A percentile compares a stretch with the other conserved stretches of the same genome.
Conservation (phyloP, 2,888 invertebrate genomes). For the Ethmia dodecea region DNA sequence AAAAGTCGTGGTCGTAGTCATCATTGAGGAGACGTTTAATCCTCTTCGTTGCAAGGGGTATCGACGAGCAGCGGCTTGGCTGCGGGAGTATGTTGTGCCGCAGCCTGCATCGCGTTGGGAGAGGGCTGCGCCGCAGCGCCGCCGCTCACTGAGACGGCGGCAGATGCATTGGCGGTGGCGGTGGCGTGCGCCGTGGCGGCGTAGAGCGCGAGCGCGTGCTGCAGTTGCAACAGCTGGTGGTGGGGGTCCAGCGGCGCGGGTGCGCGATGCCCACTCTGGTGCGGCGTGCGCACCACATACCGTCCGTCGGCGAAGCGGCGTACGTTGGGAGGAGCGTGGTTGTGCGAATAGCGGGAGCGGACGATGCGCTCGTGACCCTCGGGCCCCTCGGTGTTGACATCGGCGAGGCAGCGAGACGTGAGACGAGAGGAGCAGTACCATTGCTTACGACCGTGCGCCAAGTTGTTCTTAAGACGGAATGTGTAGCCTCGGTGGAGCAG, state of each 20-base stretch:
- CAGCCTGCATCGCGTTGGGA: slow-evolving; percentile 40
- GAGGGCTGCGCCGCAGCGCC: slow-evolving; percentile 44
- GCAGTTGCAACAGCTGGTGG: slow-evolving; percentile 67
- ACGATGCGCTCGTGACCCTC: slow-evolving; percentile 72
- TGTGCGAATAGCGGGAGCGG: slow-evolving; percentile 67
- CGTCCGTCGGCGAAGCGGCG: slow-evolving; percentile 70
- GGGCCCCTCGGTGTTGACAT: slow-evolving; percentile 71
- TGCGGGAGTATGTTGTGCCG: slow-evolving; percentile 46
- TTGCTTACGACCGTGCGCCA: slow-evolving; percentile 72
- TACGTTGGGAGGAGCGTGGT: slow-evolving; percentile 70
- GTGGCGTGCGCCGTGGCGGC: slow-evolving; percentile 67
- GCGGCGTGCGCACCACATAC: slow-evolving; percentile 70
- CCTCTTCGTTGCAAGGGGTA: slow-evolving; percentile 66
- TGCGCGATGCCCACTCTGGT: slow-evolving; percentile 69
- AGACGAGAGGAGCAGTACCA: slow-evolving; percentile 72
- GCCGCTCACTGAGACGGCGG: slow-evolving; percentile 31
- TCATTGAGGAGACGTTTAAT: slow-evolving; percentile 30
- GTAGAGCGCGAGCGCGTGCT: slow-evolving; percentile 67
- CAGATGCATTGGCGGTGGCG: slow-evolving; percentile 52
- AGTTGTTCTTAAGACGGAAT: slow-evolving; percentile 68
- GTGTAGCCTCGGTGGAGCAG: slow-evolving; percentile 69
- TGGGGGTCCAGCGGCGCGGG: slow-evolving; percentile 67
- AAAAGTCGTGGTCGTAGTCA: slow-evolving; percentile 13
- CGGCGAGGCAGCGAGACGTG: slow-evolving; percentile 68
- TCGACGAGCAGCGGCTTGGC: slow-evolving; percentile 66